These are phyloP conservation scores for Podiceps cristatus DNA, from an alignment of 2,113 vertebrate species.

Conservation along the genomic window DNA sequence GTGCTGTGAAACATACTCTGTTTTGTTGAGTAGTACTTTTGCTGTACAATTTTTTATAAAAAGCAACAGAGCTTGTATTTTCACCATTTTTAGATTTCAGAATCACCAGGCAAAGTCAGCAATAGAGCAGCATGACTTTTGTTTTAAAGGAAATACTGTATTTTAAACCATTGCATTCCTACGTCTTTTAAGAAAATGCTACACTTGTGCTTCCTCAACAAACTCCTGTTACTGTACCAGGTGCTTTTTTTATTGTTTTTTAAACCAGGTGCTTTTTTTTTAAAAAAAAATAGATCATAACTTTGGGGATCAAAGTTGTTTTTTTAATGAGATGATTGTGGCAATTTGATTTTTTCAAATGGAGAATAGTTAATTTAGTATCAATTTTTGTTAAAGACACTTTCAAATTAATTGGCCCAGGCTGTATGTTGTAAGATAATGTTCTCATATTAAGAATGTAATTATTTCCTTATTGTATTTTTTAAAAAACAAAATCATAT, in stretches of 20 bases:
- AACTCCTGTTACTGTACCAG: conserved; percentile 17
- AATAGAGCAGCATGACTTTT: not conserved
- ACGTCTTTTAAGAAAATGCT: not conserved
- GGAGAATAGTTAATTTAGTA: conserved; percentile 33
- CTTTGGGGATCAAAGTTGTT: conserved; percentile 35
- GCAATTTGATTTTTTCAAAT: conserved; percentile 65
- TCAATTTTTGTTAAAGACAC: conserved; percentile 43
- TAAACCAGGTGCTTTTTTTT: not conserved
- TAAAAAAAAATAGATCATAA: not conserved
- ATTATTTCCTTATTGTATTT: conserved; percentile 83
- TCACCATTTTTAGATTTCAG: not conserved
- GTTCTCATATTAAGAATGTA: conserved; percentile 79
- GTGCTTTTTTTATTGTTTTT: not conserved
- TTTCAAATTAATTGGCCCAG: conserved; percentile 46
- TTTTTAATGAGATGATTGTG: conserved; percentile 13
- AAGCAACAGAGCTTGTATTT: not conserved
- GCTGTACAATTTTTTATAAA: conserved; percentile 1
- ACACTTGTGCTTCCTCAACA: conserved; percentile 31
- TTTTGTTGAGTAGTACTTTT: not conserved
- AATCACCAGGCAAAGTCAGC: conserved; percentile 25
- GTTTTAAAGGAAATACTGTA: conserved; percentile 28
- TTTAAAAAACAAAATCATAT: conserved; percentile 75
- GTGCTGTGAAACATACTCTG: conserved; percentile 32
- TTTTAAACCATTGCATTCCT: conserved; percentile 22
- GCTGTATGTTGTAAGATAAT: conserved; percentile 69